Evolutionary conservation across 2,888 invertebrate genomes (phyloP).

Genomic region (Mythimna albipuncta): DNA sequence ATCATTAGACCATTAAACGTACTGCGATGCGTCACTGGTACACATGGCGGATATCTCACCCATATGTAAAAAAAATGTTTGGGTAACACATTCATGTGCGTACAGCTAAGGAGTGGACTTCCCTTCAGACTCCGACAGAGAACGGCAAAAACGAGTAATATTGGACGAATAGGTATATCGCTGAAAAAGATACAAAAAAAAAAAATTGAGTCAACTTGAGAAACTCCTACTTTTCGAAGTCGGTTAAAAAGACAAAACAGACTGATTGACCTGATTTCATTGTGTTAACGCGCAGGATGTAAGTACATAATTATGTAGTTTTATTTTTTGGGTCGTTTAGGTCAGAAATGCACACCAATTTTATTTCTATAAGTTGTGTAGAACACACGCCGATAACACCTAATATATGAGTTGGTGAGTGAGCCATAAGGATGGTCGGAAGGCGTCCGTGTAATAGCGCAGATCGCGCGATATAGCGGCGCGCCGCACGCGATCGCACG

Average conservation of each 20-base stretch:
- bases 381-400: slow-evolving; percentile 47
- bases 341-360: background rate
- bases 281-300: background rate
- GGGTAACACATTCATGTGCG: no score
- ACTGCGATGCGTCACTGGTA: no score
- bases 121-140: no score
- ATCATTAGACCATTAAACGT: no score
- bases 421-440: slow-evolving; percentile 68
- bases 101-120: no score
- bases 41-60: no score
- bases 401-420: slow-evolving; percentile 68
- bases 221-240: background rate
- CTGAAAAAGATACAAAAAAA: no score
- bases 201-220: no score
- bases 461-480: slow-evolving; percentile 67
- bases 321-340: background rate
- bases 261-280: background rate
- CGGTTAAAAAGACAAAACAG: background rate
- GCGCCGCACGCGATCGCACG: slow-evolving; percentile 63
- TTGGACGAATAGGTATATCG: no score
- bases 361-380: slow-evolving; percentile 41
- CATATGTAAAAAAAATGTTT: no score
- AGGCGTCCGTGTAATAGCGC: slow-evolving; percentile 67
- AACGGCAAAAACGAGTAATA: no score
- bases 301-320: background rate